A percentile compares a stretch with the other conserved stretches of the same genome.
These are phyloP conservation scores for Lymantria dispar DNA, from an alignment of 2,888 invertebrate genomes.

Conservation along the genomic window DNA sequence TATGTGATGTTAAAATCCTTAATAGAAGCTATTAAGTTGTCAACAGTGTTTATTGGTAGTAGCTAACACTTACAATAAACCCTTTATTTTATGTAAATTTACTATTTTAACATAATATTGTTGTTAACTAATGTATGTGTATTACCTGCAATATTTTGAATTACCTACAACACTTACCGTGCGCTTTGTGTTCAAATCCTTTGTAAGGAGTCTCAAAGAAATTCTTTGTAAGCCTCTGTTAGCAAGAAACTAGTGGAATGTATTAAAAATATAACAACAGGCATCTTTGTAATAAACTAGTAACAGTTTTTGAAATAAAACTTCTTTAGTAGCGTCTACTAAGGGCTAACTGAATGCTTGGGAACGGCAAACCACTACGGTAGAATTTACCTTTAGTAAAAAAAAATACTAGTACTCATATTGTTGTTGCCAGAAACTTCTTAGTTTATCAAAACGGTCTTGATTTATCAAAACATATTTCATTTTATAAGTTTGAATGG, in stretches of 20 bases:
- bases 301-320: too few relatives aligned
- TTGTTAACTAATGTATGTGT: background rate
- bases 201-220: background rate
- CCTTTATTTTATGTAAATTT: constrained; percentile 4
- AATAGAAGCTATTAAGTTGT: constrained; percentile 20
- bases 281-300: too few relatives aligned
- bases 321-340: too few relatives aligned
- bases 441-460: too few relatives aligned
- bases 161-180: background rate
- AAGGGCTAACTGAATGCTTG: too few relatives aligned
- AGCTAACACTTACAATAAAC: constrained; percentile 4
- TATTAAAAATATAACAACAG: too few relatives aligned
- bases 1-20: constrained; percentile 9
- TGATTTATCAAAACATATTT: too few relatives aligned
- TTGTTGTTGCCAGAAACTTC: too few relatives aligned
- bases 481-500: too few relatives aligned
- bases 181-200: background rate
- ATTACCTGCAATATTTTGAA: background rate
- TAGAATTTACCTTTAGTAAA: too few relatives aligned
- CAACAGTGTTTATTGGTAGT: constrained; percentile 16
- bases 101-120: background rate
- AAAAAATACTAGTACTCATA: too few relatives aligned
- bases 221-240: background rate
- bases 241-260: background rate
- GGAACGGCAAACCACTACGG: too few relatives aligned